Evolutionary conservation across 2,888 invertebrate species (phyloP), one percentile per base, ranked within the genome.

Genomic region (Trichopoda pennipes): DNA sequence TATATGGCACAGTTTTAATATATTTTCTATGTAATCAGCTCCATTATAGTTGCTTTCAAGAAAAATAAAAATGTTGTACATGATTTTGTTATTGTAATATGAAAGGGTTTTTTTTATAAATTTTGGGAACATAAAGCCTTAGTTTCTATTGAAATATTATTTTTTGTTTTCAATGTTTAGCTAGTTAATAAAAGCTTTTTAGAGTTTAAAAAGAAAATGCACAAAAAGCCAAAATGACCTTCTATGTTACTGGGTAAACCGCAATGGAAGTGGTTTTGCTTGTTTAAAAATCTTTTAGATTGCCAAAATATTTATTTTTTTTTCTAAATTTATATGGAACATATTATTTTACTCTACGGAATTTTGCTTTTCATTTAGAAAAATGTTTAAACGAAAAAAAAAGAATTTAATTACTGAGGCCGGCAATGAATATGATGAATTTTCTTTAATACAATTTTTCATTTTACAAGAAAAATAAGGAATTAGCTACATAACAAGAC

Each of bases 1-100:
- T 8, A 28, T 28, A 7, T 28, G 4, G 16, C 14, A 16, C 16
- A n/a, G 38, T 32, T 66, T 66, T 42, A 23, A 16, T 16, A 23
- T 53, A 38, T 35, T 14, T 53, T 42, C 23, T 6, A 44, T 21
- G 19, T 66, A 73, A 79, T 66, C 58, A 60, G 68, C 55, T 73
- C 9, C 12, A 68, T 79, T 79, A 73, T 56, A 28, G 19, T 2
- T 35, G 17, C 56, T 49, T 66, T 66, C 42, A 23, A 38, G 7
- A 10, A 28, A 75, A 28, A 17, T 38, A 58, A 2, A 63, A 47
- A 47, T 63, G 7, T 61, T n/a, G 10, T 47, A 61, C 35, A 76
- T 69, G 61, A 61, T 61, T 61, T 76, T 55, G 16, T 28, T 17
- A 61, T 56, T 63, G 42, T 44, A 23, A 58, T 66, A 66, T 58